Base-by-base conservation (phyloP, 1,140 invertebrate species). In the Ceratoteleas bidentatus region DNA sequence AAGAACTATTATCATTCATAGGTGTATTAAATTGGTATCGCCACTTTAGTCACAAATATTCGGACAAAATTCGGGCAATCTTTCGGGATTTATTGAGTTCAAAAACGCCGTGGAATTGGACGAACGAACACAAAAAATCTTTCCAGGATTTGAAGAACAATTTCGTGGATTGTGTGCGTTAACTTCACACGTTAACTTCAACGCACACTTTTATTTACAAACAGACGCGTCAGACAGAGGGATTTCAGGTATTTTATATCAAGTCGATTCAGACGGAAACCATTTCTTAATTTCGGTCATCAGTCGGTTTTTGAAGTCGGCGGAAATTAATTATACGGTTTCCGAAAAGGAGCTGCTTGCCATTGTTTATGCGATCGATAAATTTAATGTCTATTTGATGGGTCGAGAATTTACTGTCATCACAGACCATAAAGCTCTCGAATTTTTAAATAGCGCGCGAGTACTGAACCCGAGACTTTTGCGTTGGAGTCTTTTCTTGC, bases 401-500 rank as follows among this genome's bases (percentile, higher is more conserved):
- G n/a, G n/a, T n/a, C n/a, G n/a, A n/a, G n/a, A n/a, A n/a, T n/a
- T n/a, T n/a, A n/a, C n/a, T n/a, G 52, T 72, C 61, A 54, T 54
- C 24, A 54, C 24, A 6, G 52, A 54, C 6, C 52, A 54, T n/a
- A 54, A 54, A n/a, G 52, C 52, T 24, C 52, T 33, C 10, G 52
- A 54, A 54, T 54, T 34, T 34, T n/a, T 54, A n/a, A 54, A 54
- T n/a, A 54, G 52, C n/a, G 52, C 52, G 5, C 0, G 2, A 34
- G 33, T 54, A n/a, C 11, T 54, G n/a, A 54, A 54, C 33, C 11
- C 57, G 5, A 11, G 60, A 15, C 10, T 75, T 0, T 53, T 81
- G 45, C 38, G 81, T n/a, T 79, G 81, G 74, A 40, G n/a, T 9
- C 24, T 81, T 0, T 50, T 43, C 36, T 47, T 81, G 7, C 78